Conservation (phyloP, 2,797 vertebrate genomes). For the Sebastes aleutianus region DNA sequence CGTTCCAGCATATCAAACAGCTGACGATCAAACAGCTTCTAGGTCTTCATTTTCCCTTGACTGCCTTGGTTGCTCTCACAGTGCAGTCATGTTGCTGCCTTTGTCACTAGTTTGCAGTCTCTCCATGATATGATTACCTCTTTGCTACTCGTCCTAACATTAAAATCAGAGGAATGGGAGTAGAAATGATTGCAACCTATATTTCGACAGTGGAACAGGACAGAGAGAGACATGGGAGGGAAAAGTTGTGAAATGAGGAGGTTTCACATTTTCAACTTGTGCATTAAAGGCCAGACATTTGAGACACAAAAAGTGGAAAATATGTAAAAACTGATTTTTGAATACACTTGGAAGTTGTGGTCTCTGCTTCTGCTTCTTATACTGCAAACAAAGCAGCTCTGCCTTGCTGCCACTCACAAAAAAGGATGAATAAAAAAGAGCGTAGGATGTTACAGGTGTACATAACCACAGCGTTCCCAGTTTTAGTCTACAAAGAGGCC, state of each 20-base stretch:
- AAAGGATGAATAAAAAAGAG: neutral
- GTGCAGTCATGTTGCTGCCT: conserved; percentile 1
- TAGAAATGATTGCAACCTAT: neutral
- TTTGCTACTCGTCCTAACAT: neutral
- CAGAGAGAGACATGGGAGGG: neutral
- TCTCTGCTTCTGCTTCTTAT: neutral
- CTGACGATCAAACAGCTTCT: conserved; percentile 33
- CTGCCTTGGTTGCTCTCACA: neutral
- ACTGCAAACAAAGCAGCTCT: neutral
- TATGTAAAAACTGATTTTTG: neutral
- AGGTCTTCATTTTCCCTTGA: conserved; percentile 23
- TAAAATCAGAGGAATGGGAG: neutral
- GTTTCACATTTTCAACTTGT: neutral
- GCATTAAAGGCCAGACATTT: neutral
- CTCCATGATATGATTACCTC: neutral
- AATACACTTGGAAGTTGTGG: neutral
- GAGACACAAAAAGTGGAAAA: neutral
- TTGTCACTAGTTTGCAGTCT: neutral
- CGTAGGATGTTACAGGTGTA: neutral
- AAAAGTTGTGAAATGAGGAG: neutral
- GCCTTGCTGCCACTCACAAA: neutral
- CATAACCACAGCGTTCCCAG: neutral
- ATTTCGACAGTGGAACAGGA: neutral
- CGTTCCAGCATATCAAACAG: conserved; percentile 40
- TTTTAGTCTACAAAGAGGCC: neutral